phyloP scores from a whole-genome alignment of 2,888 invertebrate genomes.

The Cactoblastis cactorum region DNA sequence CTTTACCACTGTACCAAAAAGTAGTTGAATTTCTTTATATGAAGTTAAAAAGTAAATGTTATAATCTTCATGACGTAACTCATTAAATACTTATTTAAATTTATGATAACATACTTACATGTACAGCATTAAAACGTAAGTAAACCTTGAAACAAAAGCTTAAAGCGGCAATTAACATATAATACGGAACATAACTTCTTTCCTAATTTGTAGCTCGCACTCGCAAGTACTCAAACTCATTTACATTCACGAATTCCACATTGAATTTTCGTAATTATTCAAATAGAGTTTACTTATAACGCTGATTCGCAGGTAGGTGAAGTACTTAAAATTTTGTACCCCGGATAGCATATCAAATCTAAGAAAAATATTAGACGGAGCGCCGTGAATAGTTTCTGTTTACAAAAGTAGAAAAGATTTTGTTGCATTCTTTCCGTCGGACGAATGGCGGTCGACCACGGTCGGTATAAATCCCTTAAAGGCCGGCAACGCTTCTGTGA shows the following conservation, averaged over 20 bases:
- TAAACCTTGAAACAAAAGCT: too few species aligned
- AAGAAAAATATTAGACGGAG: neutral
- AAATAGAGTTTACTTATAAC: constrained; percentile 5
- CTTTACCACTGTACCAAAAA: too few species aligned
- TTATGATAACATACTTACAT: too few species aligned
- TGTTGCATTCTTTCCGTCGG: too few species aligned
- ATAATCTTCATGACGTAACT: too few species aligned
- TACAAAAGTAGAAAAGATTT: neutral
- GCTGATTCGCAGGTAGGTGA: constrained; percentile 3
- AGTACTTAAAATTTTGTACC: constrained; percentile 1
- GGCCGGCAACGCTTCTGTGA: too few species aligned
- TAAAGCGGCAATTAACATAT: neutral
- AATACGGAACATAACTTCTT: neutral
- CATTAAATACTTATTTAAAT: too few species aligned
- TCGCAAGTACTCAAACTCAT: constrained; percentile 1
- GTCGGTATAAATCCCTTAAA: too few species aligned
- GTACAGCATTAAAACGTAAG: too few species aligned
- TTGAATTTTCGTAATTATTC: constrained; percentile 5
- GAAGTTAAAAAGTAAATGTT: too few species aligned
- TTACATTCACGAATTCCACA: constrained; percentile 3
- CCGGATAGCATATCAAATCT: neutral
- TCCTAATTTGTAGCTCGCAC: neutral
- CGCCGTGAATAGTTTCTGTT: neutral
- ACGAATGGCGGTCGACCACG: too few species aligned
- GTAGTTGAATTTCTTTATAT: too few species aligned